Evolutionary conservation across 2,113 vertebrate species (phyloP), one percentile per base, ranked within the genome.

Genomic region (Drymodes brunneopygia): DNA sequence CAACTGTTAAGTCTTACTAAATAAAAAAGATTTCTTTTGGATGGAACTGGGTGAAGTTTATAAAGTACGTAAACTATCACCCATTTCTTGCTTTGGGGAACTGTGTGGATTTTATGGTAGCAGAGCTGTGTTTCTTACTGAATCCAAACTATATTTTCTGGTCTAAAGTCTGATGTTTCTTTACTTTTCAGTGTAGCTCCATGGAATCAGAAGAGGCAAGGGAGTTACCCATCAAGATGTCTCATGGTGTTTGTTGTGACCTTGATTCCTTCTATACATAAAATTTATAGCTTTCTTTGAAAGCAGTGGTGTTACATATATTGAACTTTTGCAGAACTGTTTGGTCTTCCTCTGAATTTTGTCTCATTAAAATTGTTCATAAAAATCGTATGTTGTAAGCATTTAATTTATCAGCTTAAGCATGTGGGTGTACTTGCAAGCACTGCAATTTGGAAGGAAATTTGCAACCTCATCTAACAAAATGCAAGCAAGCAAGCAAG

Each of bases 371-470:
- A 93, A 58, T 48, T 53, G 19, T 60, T 87, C 36, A 44, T 81
- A 75, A 71, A 74, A 81, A 81, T 78, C 6, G 86, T 31, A 22
- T 77, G 29, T 61, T 78, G 60, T 35, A 91, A 96, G 94, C 78
- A 58, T 62, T 93, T 87, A 2, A 48, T 87, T 89, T 93, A 47
- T 79, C 77, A 94, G 16, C 35, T 87, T 85, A 73, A 73, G 47
- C 29, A 10, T 44, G 44, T 94, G 81, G 28, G 18, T 42, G 47
- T 61, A 45, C 53, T 81, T 84, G 78, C 70, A 50, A 94, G 74
- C 73, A 87, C n/a, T 71, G 74, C 48, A 84, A 10, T 95, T 95
- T 87, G 53, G 33, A 95, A 92, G 48, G n/a, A 91, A 92, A 95
- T 74, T 66, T 93, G 60, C 78, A 74, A n/a, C 15, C 27, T 89